These are phyloP conservation scores for Netta rufina DNA, from an alignment of 2,797 vertebrate genomes.

Conservation along the genomic window DNA sequence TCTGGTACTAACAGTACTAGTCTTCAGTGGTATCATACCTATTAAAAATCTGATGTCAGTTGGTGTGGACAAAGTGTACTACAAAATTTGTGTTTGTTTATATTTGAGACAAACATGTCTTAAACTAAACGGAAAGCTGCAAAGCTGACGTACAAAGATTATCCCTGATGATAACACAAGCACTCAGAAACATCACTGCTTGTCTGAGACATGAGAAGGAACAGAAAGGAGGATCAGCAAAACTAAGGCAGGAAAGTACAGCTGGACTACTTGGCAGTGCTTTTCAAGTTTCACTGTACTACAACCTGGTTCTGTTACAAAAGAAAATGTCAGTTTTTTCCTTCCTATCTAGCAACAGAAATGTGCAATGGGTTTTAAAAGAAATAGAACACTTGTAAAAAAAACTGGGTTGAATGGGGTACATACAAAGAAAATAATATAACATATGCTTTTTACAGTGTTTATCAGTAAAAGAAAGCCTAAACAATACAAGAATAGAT, in stretches of 20 bases:
- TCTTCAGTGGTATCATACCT: background rate
- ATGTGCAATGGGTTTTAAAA: background rate
- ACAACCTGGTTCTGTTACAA: background rate
- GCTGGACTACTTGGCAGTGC: background rate
- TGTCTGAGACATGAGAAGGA: background rate
- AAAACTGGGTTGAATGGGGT: background rate
- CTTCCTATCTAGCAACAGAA: background rate
- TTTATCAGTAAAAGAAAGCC: background rate
- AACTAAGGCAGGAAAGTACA: background rate
- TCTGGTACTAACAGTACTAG: background rate
- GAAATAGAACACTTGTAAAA: background rate
- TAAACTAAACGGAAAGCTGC: background rate
- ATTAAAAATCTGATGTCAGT: background rate
- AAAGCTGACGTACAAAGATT: constrained; percentile 23
- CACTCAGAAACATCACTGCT: background rate
- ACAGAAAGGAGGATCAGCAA: background rate
- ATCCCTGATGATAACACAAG: constrained; percentile 19
- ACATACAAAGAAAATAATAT: background rate
- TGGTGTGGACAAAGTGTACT: background rate
- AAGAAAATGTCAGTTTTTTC: background rate
- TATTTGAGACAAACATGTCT: background rate
- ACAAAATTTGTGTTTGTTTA: background rate
- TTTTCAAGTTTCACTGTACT: background rate
- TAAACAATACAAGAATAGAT: background rate
- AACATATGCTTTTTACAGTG: background rate